phyloP scores from a whole-genome alignment of 2,797 vertebrate genomes.

The Ambastaia sidthimunki region DNA sequence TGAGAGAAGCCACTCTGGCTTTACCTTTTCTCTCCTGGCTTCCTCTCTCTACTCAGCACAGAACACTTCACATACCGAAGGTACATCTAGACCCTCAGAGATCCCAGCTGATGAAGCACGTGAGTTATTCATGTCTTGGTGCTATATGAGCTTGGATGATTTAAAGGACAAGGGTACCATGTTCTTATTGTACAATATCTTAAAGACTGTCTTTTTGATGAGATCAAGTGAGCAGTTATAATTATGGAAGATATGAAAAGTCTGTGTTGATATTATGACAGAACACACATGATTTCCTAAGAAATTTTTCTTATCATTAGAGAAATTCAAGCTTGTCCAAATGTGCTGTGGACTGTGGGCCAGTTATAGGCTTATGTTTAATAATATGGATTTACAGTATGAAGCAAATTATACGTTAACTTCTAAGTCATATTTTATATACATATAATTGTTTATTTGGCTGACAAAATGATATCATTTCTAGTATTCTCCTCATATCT shows the following conservation, averaged over 20 bases:
- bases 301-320: background rate
- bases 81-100: background rate
- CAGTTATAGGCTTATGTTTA: no score
- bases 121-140: slow-evolving; percentile 5
- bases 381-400: no score
- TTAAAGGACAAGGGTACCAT: background rate
- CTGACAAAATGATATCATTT: background rate
- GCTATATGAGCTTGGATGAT: slow-evolving; percentile 12
- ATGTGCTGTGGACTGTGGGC: no score
- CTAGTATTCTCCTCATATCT: background rate
- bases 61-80: slow-evolving; percentile 31
- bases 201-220: slow-evolving; percentile 49
- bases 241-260: background rate
- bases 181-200: slow-evolving; percentile 43
- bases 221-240: slow-evolving; percentile 42
- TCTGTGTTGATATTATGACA: background rate
- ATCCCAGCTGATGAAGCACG: slow-evolving; percentile 8
- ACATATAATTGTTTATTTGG: background rate
- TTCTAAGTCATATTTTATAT: no score
- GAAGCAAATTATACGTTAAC: no score
- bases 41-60: slow-evolving; percentile 30
- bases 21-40: slow-evolving; percentile 14
- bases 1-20: slow-evolving; percentile 63
- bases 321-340: no score
- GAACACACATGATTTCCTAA: background rate